Conservation (phyloP, 2,797 vertebrate species). For the Novumbra hubbsi region DNA sequence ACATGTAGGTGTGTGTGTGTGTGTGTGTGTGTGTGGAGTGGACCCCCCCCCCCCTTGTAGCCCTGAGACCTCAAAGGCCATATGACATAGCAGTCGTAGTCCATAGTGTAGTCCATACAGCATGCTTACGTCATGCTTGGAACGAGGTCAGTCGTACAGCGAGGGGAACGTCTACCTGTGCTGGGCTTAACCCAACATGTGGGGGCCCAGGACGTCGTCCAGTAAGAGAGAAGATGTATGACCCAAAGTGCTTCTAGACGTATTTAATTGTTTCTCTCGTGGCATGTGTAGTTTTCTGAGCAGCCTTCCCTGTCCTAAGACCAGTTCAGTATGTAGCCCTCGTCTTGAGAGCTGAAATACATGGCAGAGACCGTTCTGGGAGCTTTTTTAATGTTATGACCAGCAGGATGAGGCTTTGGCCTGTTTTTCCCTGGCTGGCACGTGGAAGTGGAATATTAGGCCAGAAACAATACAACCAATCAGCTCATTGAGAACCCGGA, state of each 20-base stretch:
- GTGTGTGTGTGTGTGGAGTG: not conserved
- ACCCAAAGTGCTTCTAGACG: not conserved
- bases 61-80: not conserved
- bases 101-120: not conserved
- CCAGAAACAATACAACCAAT: conserved; percentile 32
- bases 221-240: not conserved
- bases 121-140: not conserved
- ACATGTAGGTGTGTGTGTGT: conserved; percentile 4
- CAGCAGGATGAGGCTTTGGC: conserved; percentile 24
- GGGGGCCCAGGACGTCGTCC: not conserved
- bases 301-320: not conserved
- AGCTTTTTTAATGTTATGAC: conserved; percentile 30
- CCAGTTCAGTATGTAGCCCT: conserved; percentile 27
- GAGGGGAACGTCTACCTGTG: not conserved
- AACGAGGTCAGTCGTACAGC: not conserved
- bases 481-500: conserved; percentile 31
- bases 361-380: conserved; percentile 34
- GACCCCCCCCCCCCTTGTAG: conserved; percentile 28
- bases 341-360: conserved; percentile 29
- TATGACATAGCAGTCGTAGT: too few relatives aligned
- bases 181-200: not conserved
- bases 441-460: conserved; percentile 16
- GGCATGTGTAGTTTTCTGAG: too few relatives aligned
- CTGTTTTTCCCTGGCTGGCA: conserved; percentile 15
- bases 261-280: not conserved